phyloP scores from a whole-genome alignment of 2,888 invertebrate genomes.

The Perizoma affinitatum region DNA sequence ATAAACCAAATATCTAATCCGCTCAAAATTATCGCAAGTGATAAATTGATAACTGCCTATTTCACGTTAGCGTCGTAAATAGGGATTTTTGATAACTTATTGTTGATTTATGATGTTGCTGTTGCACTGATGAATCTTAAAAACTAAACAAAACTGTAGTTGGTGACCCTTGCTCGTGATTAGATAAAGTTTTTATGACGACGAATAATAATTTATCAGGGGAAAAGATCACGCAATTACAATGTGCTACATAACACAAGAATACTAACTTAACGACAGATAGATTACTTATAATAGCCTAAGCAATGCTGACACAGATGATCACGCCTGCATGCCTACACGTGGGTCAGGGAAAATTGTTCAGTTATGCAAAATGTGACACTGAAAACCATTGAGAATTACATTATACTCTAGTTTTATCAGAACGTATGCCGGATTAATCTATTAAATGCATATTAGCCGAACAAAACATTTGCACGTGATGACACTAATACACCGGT shows the following conservation, averaged over 20 bases:
- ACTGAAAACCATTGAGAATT: conserved; percentile 27
- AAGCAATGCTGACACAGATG: conserved; percentile 47
- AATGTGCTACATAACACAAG: neutral
- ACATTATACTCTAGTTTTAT: no score
- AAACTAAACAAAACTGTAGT: conserved; percentile 18
- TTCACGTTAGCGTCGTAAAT: neutral
- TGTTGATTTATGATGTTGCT: neutral
- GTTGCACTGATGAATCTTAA: neutral
- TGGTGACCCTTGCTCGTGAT: conserved; percentile 34
- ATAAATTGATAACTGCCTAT: conserved; percentile 11
- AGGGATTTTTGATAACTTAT: neutral
- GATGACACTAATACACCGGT: conserved; percentile 43
- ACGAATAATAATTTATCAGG: conserved; percentile 14
- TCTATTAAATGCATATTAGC: conserved; percentile 37
- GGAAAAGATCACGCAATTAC: conserved; percentile 18
- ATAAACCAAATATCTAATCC: neutral
- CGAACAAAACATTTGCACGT: conserved; percentile 46
- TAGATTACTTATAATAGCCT: neutral
- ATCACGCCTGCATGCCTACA: conserved; percentile 51
- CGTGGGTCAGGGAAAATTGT: conserved; percentile 51
- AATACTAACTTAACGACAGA: neutral
- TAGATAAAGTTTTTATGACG: conserved; percentile 36
- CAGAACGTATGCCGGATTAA: conserved; percentile 18
- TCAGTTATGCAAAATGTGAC: conserved; percentile 51
- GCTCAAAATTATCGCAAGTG: conserved; percentile 9